Evolutionary conservation across 2,797 vertebrate genomes (phyloP), one percentile per base, ranked within the genome.

Genomic region (Pagetopsis macropterus): DNA sequence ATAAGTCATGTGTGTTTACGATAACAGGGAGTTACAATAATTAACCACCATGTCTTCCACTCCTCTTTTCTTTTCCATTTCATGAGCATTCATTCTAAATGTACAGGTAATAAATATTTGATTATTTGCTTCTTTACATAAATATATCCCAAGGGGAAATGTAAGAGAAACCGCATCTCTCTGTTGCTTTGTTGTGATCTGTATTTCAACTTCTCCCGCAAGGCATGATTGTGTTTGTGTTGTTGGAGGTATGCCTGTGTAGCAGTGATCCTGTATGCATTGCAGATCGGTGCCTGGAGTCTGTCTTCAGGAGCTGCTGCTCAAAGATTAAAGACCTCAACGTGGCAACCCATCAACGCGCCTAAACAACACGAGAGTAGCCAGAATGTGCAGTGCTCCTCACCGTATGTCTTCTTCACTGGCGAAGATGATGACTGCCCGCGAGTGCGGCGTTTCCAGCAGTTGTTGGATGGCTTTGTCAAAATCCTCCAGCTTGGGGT

Each of bases 321-420:
- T 76, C 64, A 9, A 67, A 91, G 83, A 92, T 92, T 88, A 90
- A 87, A 90, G 71, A 85, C 75, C 67, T 74, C 51, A 74, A 81
- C 70, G 19, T 76, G 82, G 77, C 75, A 74, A 77, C 70, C 62
- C 78, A 81, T 87, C 86, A 82, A 41, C 59, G 6, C 1, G 48
- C 65, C 54, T 37, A 37, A 87, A 75, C 66, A 15, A 76, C 78
- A 73, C 31, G 73, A 49, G 75, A 70, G 78, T 76, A 70, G 62
- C 73, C 72, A 58, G 72, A 70, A 68, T 69, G 81, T 4, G 65
- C 11, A 1, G 46, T 3, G 3, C 64, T 76, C 46, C 90, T 87
- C 95, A 98, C 97, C 96, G 96, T 93, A 98, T 97, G 89, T 98
- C 97, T 92, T 98, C 96, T 70, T 98, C 96, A 3, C 94, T 95